Percentiles rank a stretch among this genome's conserved stretches.
These are phyloP conservation scores for Drosophila obscura DNA, from an alignment of 1,140 invertebrate genomes.

Conservation along the genomic window DNA sequence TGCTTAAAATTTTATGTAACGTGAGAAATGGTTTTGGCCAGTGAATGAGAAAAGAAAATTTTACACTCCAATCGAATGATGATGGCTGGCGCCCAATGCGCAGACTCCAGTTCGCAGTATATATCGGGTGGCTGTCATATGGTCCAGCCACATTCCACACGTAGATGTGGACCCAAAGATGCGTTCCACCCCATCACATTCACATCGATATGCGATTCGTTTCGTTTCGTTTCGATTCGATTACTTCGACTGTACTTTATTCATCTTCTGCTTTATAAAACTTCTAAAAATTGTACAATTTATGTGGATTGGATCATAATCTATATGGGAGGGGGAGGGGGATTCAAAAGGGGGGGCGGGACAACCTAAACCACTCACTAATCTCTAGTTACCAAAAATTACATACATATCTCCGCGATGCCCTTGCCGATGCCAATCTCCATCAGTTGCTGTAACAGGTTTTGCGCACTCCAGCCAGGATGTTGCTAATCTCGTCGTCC, in stretches of 20 bases:
- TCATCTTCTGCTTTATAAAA: constrained; percentile 9
- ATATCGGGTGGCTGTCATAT: constrained; percentile 54
- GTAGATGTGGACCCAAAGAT: background rate
- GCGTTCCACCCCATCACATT: constrained; percentile 17
- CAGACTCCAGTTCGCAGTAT: constrained; percentile 41
- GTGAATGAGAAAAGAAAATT: constrained; percentile 56
- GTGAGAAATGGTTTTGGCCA: constrained; percentile 41
- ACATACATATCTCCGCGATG: constrained; percentile 13
- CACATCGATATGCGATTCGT: constrained; percentile 21
- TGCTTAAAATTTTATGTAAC: constrained; percentile 52
- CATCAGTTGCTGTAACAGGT: constrained; percentile 93
- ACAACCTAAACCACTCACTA: constrained; percentile 47
- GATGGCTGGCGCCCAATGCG: constrained; percentile 25
- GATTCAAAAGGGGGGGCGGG: background rate
- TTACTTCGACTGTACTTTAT: constrained; percentile 41
- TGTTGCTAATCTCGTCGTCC: constrained; percentile 93
- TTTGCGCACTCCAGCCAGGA: constrained; percentile 92
- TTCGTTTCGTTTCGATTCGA: constrained; percentile 29
- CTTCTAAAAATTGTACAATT: constrained; percentile 39
- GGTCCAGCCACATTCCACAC: constrained; percentile 38
- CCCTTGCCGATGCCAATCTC: background rate
- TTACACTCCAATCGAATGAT: constrained; percentile 47
- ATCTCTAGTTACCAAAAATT: constrained; percentile 27
- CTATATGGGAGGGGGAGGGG: background rate
- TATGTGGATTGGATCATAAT: constrained; percentile 5